Evolutionary conservation across 2,797 vertebrate species (phyloP).

Genomic region (Onychomys leucogaster): DNA sequence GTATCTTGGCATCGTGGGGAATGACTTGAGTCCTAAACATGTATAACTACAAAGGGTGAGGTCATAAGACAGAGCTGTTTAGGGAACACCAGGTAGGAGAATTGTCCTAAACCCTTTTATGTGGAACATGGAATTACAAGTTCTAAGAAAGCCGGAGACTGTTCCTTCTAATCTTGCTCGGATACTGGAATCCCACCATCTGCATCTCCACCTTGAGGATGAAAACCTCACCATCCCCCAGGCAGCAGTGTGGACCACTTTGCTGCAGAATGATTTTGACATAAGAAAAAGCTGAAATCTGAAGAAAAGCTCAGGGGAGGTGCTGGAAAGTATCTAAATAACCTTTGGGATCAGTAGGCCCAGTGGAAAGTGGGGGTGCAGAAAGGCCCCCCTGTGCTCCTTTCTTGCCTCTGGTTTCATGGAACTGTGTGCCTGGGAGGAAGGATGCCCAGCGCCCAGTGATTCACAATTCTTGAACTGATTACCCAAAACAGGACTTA

Average conservation of each 20-base stretch:
- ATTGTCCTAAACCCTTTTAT: not conserved
- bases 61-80: not conserved
- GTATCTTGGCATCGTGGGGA: not conserved
- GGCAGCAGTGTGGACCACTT: not conserved
- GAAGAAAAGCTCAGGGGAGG: not conserved
- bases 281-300: not conserved
- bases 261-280: not conserved
- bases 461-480: not conserved
- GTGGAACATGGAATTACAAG: not conserved
- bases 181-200: not conserved
- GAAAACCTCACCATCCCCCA: not conserved
- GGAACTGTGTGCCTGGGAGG: not conserved
- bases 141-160: not conserved
- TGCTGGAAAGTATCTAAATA: not conserved
- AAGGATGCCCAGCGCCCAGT: not conserved
- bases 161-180: not conserved
- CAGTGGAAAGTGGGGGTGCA: not conserved
- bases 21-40: not conserved
- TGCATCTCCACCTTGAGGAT: not conserved
- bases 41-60: not conserved
- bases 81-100: not conserved
- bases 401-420: not conserved
- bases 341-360: not conserved
- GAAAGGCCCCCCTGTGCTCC: fast-evolving
- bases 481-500: not conserved